Evolutionary conservation across 2,888 invertebrate genomes (phyloP).

Genomic region (Ferrisia virgata): DNA sequence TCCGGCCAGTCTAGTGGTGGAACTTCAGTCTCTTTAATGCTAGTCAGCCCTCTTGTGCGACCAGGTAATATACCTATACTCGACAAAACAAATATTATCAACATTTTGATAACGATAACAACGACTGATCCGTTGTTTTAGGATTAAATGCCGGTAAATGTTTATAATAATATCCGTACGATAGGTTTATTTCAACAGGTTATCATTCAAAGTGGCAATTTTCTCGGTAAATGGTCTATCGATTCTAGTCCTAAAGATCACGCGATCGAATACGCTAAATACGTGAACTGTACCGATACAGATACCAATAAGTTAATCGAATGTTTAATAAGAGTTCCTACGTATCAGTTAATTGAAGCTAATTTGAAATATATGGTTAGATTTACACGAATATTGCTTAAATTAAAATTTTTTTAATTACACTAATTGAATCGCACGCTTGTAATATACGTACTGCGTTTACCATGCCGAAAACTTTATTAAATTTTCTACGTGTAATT

Average conservation of each 20-base stretch:
- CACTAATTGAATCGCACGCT: background rate
- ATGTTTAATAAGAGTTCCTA: conserved; percentile 53
- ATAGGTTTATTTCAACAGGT: conserved; percentile 56
- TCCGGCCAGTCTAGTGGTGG: conserved; percentile 60
- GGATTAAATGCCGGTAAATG: background rate
- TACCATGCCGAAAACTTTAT: background rate
- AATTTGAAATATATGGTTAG: conserved; percentile 52
- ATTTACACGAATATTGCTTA: background rate
- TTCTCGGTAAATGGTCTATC: conserved; percentile 56
- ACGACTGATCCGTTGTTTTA: background rate
- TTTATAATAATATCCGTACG: background rate
- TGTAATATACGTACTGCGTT: background rate
- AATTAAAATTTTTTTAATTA: background rate
- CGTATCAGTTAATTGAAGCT: conserved; percentile 53
- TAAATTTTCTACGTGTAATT: background rate
- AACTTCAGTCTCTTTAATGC: conserved; percentile 55
- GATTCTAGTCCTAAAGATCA: conserved; percentile 53
- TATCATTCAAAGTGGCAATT: conserved; percentile 59
- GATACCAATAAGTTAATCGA: conserved; percentile 52
- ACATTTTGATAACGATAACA: background rate
- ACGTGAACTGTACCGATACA: conserved; percentile 53
- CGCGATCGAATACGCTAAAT: conserved; percentile 53
- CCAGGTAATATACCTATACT: conserved; percentile 44
- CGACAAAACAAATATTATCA: background rate
- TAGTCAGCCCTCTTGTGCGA: conserved; percentile 54